Conservation (phyloP, 2,888 invertebrate genomes). For the Drosophila fungiperda region DNA sequence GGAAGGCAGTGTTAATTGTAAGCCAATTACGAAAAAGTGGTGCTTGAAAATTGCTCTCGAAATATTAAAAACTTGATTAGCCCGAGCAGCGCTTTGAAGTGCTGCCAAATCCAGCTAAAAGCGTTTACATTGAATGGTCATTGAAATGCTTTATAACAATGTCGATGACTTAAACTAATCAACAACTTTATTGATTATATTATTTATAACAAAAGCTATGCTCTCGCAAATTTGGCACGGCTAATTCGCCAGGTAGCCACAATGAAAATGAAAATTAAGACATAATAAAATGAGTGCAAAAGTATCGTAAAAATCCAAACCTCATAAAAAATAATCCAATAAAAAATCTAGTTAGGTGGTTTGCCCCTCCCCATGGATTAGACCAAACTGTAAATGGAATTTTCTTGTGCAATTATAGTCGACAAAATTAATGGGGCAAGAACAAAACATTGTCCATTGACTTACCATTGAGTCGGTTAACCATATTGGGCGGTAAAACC, state of each 20-base stretch:
- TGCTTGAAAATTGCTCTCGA: slow-evolving; percentile 10
- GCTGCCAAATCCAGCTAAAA: slow-evolving; percentile 5
- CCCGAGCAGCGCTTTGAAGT: slow-evolving; percentile 9
- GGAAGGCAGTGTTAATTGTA: slow-evolving; percentile 63
- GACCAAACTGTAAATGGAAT: slow-evolving; percentile 33
- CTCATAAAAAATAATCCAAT: slow-evolving; percentile 69
- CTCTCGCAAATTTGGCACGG: slow-evolving; percentile 1
- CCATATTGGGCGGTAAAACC: slow-evolving; percentile 71
- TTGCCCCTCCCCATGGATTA: background rate
- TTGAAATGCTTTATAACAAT: slow-evolving; percentile 37
- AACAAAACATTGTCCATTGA: slow-evolving; percentile 50
- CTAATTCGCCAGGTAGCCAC: slow-evolving; percentile 31
- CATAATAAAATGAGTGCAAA: slow-evolving; percentile 45
- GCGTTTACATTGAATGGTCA: slow-evolving; percentile 17
- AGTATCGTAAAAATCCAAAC: slow-evolving; percentile 63
- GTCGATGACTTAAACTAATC: slow-evolving; percentile 61
- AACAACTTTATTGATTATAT: slow-evolving; percentile 63
- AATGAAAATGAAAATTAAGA: slow-evolving; percentile 40
- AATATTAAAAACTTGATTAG: slow-evolving; percentile 33
- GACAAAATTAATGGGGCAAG: slow-evolving; percentile 41
- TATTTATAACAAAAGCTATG: slow-evolving; percentile 51
- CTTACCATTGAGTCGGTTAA: slow-evolving; percentile 39
- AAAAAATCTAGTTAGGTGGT: slow-evolving; percentile 8
- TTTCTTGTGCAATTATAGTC: slow-evolving; percentile 51
- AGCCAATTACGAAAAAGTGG: slow-evolving; percentile 67